Conservation (phyloP, 2,888 invertebrate genomes). For the Octonoba sinensis region DNA sequence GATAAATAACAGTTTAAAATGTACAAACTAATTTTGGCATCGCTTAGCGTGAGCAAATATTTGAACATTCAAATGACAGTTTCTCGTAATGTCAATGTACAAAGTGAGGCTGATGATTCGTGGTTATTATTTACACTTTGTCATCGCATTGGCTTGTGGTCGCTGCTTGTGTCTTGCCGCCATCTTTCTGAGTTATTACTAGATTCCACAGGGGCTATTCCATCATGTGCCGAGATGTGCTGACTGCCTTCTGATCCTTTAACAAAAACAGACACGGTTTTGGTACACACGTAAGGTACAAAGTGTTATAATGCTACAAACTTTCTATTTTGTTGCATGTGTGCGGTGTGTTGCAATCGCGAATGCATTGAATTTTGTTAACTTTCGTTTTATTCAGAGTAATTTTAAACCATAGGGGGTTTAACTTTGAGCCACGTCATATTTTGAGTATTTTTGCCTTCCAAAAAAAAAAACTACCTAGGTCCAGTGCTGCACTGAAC, state of each 20-base stretch:
- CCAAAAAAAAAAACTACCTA: too few relatives aligned
- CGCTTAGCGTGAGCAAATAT: constrained; percentile 34
- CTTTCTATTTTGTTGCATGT: too few relatives aligned
- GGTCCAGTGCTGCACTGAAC: too few relatives aligned
- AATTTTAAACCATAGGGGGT: too few relatives aligned
- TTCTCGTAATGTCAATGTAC: constrained; percentile 41
- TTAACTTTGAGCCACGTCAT: too few relatives aligned
- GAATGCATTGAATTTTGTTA: too few relatives aligned
- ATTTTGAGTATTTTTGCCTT: too few relatives aligned
- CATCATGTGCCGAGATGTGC: constrained; percentile 14
- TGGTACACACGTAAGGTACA: too few relatives aligned
- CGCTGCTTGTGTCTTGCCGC: constrained; percentile 22
- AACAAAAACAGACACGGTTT: not conserved
- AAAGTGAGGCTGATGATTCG: constrained; percentile 21
- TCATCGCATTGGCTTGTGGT: constrained; percentile 42
- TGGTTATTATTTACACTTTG: constrained; percentile 11
- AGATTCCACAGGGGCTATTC: not conserved
- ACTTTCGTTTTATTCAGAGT: too few relatives aligned
- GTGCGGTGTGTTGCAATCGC: too few relatives aligned
- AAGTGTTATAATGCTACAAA: too few relatives aligned
- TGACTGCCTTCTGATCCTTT: constrained; percentile 22
- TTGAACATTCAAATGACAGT: constrained; percentile 34
- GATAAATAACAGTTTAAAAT: constrained; percentile 1
- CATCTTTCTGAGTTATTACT: constrained; percentile 22
- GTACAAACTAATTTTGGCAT: constrained; percentile 34